Conservation (phyloP, 2,797 vertebrate genomes). For the Cuniculus paca region DNA sequence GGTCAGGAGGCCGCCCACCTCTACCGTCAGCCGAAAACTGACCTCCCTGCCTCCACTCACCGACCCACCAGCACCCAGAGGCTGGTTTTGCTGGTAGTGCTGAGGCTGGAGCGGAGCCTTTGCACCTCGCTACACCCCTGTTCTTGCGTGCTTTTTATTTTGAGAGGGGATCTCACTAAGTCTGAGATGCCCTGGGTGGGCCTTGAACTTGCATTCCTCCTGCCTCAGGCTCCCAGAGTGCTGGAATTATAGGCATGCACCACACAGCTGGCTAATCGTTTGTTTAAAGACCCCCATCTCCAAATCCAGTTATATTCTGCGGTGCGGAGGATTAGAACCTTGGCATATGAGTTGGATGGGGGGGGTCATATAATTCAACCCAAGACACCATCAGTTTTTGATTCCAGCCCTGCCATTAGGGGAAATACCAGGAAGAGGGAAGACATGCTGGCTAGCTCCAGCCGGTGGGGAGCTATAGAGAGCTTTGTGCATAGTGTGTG, state of each 20-base stretch:
- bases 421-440: neutral
- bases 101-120: neutral
- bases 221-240: neutral
- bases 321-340: neutral
- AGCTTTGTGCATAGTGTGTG: neutral
- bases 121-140: neutral
- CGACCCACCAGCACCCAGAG: neutral
- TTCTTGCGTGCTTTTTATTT: neutral
- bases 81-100: neutral
- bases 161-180: neutral
- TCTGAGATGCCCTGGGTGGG: neutral
- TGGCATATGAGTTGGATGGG: neutral
- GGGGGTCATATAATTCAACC: accelerated
- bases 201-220: neutral
- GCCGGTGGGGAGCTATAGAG: neutral
- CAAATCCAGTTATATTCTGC: neutral
- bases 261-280: neutral
- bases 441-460: neutral
- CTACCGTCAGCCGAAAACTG: neutral
- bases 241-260: neutral
- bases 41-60: neutral
- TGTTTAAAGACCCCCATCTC: neutral
- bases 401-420: neutral
- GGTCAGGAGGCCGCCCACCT: neutral
- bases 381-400: neutral